Percentiles rank a stretch among this genome's conserved stretches.
These are phyloP conservation scores for Lepidonotus clava DNA, from an alignment of 2,888 invertebrate genomes.

Conservation along the genomic window DNA sequence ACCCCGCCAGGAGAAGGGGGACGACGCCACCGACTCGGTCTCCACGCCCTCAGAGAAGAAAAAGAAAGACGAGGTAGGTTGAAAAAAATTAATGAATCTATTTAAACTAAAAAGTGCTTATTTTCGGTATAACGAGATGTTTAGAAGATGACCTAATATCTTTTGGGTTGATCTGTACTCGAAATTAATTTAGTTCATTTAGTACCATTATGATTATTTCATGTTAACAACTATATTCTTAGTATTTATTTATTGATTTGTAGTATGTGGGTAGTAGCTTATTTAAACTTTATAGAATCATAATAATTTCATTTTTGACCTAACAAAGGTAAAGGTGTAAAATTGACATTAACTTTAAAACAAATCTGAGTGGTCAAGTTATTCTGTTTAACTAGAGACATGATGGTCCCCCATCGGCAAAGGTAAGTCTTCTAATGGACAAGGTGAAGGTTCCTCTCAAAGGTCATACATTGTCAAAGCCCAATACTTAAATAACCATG, in stretches of 20 bases:
- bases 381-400: conserved; percentile 50
- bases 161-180: too few relatives aligned
- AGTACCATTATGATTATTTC: neutral
- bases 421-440: conserved; percentile 20
- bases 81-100: too few relatives aligned
- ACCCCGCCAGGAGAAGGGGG: neutral
- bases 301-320: too few relatives aligned
- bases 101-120: too few relatives aligned
- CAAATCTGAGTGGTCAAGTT: conserved; percentile 25
- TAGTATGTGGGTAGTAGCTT: neutral
- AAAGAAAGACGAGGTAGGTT: conserved; percentile 70
- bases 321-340: too few relatives aligned
- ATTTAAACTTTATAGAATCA: neutral
- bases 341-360: too few relatives aligned
- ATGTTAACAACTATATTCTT: neutral
- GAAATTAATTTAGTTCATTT: too few relatives aligned
- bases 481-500: neutral
- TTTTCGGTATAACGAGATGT: too few relatives aligned
- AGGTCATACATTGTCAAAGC: neutral
- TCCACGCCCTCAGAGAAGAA: conserved; percentile 70
- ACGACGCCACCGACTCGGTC: conserved; percentile 45
- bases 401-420: conserved; percentile 47
- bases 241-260: neutral
- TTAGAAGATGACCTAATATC: too few relatives aligned
- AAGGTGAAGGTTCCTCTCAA: conserved; percentile 2